Percentiles rank a stretch among this genome's conserved stretches.
Conservation (phyloP, 2,113 vertebrate genomes). For the Xiphorhynchus elegans region DNA sequence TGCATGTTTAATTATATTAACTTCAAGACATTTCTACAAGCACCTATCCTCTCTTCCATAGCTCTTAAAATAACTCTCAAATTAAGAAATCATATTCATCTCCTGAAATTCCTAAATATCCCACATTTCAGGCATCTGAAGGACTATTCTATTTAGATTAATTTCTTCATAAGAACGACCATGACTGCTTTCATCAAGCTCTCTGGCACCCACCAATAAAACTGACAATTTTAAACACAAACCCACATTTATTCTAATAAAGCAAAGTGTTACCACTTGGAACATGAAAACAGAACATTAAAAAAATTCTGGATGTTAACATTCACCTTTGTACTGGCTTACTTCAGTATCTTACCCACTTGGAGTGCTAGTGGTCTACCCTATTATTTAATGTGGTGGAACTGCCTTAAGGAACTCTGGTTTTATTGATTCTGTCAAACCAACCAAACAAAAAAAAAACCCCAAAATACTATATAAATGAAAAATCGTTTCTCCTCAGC, state of each 20-base stretch:
- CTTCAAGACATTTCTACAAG: not conserved
- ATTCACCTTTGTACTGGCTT: not conserved
- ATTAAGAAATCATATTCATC: not conserved
- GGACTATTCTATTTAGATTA: not conserved
- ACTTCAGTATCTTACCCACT: not conserved
- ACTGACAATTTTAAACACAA: not conserved
- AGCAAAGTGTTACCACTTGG: not conserved
- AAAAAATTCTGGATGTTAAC: not conserved
- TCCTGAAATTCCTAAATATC: constrained; percentile 8
- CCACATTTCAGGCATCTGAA: not conserved
- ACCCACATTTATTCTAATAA: not conserved
- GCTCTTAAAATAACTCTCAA: not conserved
- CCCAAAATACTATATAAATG: not conserved
- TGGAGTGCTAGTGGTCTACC: not conserved
- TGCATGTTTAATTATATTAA: constrained; percentile 4
- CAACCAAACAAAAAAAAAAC: not conserved
- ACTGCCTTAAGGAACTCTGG: not conserved
- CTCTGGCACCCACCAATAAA: not conserved
- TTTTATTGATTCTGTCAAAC: not conserved
- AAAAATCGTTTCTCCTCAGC: not conserved
- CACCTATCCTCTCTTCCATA: not conserved
- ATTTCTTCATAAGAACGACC: not conserved
- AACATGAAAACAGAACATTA: not conserved
- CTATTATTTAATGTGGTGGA: not conserved
- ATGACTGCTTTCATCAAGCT: not conserved